Percentiles rank a stretch among this genome's conserved stretches.
Conservation (phyloP, 2,797 vertebrate genomes). For the Rhinella marina region DNA sequence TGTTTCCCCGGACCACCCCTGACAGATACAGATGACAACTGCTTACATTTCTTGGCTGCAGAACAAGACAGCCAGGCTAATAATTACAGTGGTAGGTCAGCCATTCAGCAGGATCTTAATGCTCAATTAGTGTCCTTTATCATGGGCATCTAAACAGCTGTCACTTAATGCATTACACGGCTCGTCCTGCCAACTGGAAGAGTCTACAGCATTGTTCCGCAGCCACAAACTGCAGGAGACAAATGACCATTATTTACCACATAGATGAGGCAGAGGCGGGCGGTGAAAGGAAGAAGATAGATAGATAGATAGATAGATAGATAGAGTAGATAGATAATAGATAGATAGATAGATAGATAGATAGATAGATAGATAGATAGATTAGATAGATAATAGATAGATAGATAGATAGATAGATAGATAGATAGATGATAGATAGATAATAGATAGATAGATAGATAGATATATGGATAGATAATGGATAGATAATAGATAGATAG, state of each 20-base stretch:
- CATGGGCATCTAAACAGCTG: conserved; percentile 49
- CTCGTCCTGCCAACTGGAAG: conserved; percentile 17
- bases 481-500: background rate
- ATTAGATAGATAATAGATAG: background rate
- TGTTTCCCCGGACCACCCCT: conserved; percentile 24
- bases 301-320: background rate
- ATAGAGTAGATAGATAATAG: background rate
- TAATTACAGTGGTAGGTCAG: conserved; percentile 49
- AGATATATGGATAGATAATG: background rate
- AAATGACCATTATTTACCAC: background rate
- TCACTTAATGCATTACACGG: conserved; percentile 20
- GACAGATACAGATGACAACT: conserved; percentile 39
- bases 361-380: background rate
- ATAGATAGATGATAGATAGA: background rate
- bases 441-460: background rate
- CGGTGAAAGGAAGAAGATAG: background rate
- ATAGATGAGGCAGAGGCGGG: background rate
- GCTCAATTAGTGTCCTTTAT: conserved; percentile 55
- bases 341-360: background rate
- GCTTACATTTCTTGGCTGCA: conserved; percentile 53
- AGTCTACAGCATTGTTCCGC: background rate
- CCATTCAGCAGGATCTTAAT: conserved; percentile 31
- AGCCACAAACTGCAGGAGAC: background rate
- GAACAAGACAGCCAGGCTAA: conserved; percentile 32
- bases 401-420: conserved; percentile 13